These are phyloP conservation scores for Antitype chi DNA, from an alignment of 2,888 invertebrate genomes.

Conservation along the genomic window DNA sequence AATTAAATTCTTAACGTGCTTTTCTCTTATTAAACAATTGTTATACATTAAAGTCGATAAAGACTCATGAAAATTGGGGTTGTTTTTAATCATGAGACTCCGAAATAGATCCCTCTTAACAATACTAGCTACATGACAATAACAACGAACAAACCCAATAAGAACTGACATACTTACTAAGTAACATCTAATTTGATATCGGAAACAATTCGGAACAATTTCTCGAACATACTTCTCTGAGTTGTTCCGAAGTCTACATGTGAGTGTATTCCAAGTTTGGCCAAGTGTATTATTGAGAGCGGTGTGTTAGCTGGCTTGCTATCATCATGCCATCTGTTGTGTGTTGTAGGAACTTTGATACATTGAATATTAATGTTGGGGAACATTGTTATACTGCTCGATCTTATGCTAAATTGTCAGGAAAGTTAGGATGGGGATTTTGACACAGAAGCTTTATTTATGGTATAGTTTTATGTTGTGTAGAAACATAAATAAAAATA, in stretches of 20 bases:
- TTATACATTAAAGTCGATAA: background rate
- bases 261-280: conserved; percentile 46
- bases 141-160: conserved; percentile 39
- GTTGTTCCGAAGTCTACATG: conserved; percentile 47
- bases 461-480: background rate
- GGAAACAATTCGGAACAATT: conserved; percentile 56
- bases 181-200: conserved; percentile 63
- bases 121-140: conserved; percentile 22
- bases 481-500: background rate
- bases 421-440: background rate
- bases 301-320: conserved; percentile 35
- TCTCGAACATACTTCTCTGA: conserved; percentile 49
- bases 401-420: conserved; percentile 31
- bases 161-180: conserved; percentile 52
- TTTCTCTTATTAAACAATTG: background rate
- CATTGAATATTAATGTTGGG: conserved; percentile 52
- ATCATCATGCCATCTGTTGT: conserved; percentile 45
- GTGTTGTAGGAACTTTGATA: conserved; percentile 43
- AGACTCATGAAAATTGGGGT: background rate
- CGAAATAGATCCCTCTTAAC: conserved; percentile 3
- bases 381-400: conserved; percentile 29
- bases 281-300: conserved; percentile 46
- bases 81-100: background rate
- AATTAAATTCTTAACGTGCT: conserved; percentile 3
- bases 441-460: background rate